Percentiles rank a stretch among this genome's conserved stretches.
These are phyloP conservation scores for Otus scops DNA, from an alignment of 2,797 vertebrate genomes.

Conservation along the genomic window DNA sequence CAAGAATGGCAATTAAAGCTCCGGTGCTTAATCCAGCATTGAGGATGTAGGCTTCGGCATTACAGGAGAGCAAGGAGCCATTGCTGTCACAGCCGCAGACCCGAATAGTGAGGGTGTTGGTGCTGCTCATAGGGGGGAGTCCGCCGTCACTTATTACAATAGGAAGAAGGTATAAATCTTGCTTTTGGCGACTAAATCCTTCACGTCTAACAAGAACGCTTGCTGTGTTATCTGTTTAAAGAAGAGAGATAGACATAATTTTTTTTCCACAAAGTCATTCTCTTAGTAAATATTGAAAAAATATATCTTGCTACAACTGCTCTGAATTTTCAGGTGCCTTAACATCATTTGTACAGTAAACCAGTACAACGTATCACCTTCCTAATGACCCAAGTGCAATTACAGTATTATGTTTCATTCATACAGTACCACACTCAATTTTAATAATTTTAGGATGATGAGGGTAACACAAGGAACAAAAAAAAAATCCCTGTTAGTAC, in stretches of 20 bases:
- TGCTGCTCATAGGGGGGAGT: slow-evolving; percentile 87
- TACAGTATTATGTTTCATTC: background rate
- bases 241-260: background rate
- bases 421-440: background rate
- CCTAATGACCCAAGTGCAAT: background rate
- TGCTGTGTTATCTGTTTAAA: slow-evolving; percentile 88
- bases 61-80: slow-evolving; percentile 88
- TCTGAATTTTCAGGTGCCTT: background rate
- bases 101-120: slow-evolving; percentile 90
- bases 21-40: slow-evolving; percentile 93
- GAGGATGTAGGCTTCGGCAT: slow-evolving; percentile 87
- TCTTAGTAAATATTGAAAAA: background rate
- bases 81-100: slow-evolving; percentile 91
- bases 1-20: slow-evolving; percentile 93
- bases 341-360: background rate
- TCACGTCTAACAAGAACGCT: slow-evolving; percentile 87
- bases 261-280: background rate
- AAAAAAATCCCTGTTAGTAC: background rate
- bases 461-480: background rate
- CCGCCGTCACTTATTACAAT: slow-evolving; percentile 94
- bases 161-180: slow-evolving; percentile 89
- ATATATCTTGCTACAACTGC: background rate
- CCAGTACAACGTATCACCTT: background rate
- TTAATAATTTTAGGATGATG: background rate
- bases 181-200: slow-evolving; percentile 87